These are phyloP conservation scores for Mastacembelus armatus DNA, from an alignment of 2,797 vertebrate species.

Conservation along the genomic window DNA sequence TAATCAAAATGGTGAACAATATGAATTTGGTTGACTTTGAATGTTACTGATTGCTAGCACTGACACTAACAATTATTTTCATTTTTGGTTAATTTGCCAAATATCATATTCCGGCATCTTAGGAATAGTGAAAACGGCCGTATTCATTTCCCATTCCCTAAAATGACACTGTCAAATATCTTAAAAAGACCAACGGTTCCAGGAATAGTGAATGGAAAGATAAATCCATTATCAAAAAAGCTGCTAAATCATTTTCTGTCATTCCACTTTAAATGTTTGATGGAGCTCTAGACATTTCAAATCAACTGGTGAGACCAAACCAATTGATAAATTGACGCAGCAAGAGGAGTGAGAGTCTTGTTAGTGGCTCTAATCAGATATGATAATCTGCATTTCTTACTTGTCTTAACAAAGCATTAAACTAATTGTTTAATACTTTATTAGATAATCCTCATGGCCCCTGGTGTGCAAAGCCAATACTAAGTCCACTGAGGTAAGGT, in stretches of 20 bases:
- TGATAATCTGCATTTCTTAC: too few species aligned
- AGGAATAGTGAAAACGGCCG: not conserved
- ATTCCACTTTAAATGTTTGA: too few species aligned
- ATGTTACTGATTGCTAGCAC: conserved; percentile 1
- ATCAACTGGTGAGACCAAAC: not conserved
- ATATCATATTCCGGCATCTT: too few species aligned
- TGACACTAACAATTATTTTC: not conserved
- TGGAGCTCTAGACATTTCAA: not conserved
- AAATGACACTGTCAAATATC: not conserved
- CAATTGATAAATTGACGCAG: not conserved
- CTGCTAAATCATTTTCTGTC: not conserved
- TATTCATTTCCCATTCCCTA: not conserved
- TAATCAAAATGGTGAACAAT: too few species aligned
- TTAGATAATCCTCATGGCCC: conserved; percentile 43
- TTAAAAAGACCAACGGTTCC: too few species aligned
- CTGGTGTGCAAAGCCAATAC: conserved; percentile 49
- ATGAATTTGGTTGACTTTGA: not conserved
- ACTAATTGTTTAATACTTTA: conserved; percentile 48
- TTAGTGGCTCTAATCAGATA: conserved; percentile 43
- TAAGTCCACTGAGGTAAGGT: conserved; percentile 37
- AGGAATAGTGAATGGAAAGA: not conserved
- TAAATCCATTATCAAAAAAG: not conserved
- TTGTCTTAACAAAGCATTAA: not conserved
- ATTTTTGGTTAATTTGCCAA: too few species aligned
- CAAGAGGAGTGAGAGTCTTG: conserved; percentile 14